phyloP scores from a whole-genome alignment of 2,797 vertebrate species.

The Cryptoprocta ferox region DNA sequence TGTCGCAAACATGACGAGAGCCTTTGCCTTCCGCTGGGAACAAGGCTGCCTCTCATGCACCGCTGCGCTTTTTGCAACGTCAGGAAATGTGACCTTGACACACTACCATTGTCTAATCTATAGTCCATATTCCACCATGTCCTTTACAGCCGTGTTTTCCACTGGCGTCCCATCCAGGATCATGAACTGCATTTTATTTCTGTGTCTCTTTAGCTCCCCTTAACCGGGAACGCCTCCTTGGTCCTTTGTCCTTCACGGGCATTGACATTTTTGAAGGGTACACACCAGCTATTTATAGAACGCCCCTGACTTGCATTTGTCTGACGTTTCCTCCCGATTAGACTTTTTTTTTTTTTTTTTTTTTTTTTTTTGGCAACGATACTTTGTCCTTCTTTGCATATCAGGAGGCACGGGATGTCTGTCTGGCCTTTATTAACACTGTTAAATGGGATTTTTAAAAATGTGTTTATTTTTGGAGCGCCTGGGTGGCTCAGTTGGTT shows the following conservation, averaged over 20 bases:
- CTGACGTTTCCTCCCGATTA: neutral
- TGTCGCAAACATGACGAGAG: neutral
- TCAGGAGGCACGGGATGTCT: neutral
- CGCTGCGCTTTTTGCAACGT: no score
- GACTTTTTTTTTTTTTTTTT: neutral
- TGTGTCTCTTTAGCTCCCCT: neutral
- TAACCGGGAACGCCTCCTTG: neutral
- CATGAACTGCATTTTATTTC: neutral
- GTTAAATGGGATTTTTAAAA: neutral
- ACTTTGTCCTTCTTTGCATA: neutral
- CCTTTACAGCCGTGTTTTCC: neutral
- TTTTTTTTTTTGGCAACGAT: neutral
- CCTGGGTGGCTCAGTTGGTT: no score
- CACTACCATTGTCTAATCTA: conserved; percentile 42
- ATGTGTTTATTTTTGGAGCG: neutral
- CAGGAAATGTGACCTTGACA: neutral
- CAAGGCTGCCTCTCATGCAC: neutral
- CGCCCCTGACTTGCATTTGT: neutral
- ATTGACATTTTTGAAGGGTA: neutral
- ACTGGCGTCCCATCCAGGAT: neutral
- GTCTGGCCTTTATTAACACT: neutral
- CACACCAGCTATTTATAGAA: neutral
- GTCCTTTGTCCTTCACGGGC: neutral
- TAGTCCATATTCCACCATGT: neutral
- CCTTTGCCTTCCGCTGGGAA: neutral